Evolutionary conservation across 2,888 invertebrate species (phyloP).

Genomic region (Dorcus parallelipipedus): DNA sequence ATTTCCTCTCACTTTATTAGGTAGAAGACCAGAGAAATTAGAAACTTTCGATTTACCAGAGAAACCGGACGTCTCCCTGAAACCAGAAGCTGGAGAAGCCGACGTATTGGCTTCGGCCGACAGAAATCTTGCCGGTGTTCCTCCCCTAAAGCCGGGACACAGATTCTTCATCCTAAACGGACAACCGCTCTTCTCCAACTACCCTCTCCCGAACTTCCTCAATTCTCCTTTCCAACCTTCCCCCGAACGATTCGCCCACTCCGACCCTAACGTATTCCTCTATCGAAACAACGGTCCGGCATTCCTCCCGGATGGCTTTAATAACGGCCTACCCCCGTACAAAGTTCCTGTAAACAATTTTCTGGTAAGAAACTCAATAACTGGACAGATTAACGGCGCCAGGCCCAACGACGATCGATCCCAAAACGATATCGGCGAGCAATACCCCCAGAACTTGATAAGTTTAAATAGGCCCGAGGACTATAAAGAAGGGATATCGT

Average conservation of each 20-base stretch:
- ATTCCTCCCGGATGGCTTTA: constrained; percentile 15
- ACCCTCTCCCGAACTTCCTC: constrained; percentile 22
- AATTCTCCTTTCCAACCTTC: constrained; percentile 15
- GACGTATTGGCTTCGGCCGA: constrained; percentile 24
- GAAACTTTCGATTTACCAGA: constrained; percentile 40
- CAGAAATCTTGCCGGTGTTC: constrained; percentile 24
- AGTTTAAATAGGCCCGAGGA: constrained; percentile 26
- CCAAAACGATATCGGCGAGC: not conserved
- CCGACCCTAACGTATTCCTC: constrained; percentile 2
- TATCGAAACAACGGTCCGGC: constrained; percentile 11
- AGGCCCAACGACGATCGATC: constrained; percentile 11
- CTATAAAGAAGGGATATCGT: constrained; percentile 16
- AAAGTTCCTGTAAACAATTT: constrained; percentile 26
- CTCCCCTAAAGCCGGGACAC: constrained; percentile 48
- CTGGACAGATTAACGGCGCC: constrained; percentile 25
- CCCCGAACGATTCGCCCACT: constrained; percentile 1
- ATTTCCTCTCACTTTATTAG: too few relatives aligned
- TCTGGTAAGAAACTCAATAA: constrained; percentile 28
- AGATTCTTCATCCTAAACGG: constrained; percentile 59
- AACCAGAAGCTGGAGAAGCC: constrained; percentile 29
- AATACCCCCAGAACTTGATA: constrained; percentile 25
- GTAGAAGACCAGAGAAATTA: constrained; percentile 40
- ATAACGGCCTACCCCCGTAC: not conserved
- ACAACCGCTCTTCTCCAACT: constrained; percentile 48
- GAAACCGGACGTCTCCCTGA: constrained; percentile 17